A percentile compares a stretch with the other conserved stretches of the same genome.
These are phyloP conservation scores for Ursus arctos DNA, from an alignment of 2,113 vertebrate genomes.

Conservation along the genomic window DNA sequence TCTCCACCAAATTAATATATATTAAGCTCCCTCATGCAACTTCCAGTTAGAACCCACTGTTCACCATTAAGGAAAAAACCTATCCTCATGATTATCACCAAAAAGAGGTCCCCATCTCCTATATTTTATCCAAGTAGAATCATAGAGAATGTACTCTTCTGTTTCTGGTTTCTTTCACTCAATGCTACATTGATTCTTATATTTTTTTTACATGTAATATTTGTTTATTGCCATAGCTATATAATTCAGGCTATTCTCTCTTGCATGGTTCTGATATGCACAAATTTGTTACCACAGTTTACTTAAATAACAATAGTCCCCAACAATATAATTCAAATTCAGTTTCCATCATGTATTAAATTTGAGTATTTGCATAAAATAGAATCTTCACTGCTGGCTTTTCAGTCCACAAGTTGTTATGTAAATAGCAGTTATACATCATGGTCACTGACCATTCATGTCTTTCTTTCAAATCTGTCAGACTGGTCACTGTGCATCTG, in stretches of 20 bases:
- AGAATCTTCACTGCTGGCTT: not conserved
- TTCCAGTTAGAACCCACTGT: not conserved
- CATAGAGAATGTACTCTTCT: not conserved
- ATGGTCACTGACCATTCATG: not conserved
- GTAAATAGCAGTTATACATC: too few species aligned
- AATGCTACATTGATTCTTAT: not conserved
- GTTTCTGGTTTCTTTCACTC: not conserved
- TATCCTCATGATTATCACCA: not conserved
- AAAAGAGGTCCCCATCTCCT: not conserved
- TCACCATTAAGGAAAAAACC: not conserved
- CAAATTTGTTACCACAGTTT: not conserved
- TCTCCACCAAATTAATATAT: not conserved
- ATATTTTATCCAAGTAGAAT: not conserved
- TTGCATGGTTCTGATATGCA: not conserved
- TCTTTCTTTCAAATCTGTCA: not conserved
- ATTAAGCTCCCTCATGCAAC: not conserved
- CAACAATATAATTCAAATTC: not conserved
- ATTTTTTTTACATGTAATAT: not conserved
- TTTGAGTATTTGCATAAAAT: not conserved
- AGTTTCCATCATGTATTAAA: not conserved
- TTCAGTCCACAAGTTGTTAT: not conserved
- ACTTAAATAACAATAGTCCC: not conserved
- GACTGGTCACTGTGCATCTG: not conserved
- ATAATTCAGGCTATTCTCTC: not conserved
- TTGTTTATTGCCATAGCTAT: not conserved